These are phyloP conservation scores for Spatulosminthurus flaviceps DNA, from an alignment of 2,888 invertebrate species.

Conservation along the genomic window DNA sequence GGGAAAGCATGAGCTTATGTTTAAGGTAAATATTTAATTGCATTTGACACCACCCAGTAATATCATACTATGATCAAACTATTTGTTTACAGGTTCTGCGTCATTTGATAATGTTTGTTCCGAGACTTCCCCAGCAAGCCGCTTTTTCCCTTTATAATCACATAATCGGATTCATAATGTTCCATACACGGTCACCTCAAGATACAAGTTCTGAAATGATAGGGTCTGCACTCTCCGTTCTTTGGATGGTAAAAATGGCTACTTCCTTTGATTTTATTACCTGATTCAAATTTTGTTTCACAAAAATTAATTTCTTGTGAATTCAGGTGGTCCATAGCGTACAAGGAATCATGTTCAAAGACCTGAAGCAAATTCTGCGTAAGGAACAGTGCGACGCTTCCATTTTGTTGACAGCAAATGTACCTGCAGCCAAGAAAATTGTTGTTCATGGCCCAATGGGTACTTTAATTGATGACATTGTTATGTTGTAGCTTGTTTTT, in stretches of 20 bases:
- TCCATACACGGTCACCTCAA: slow-evolving; percentile 95
- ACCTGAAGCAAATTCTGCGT: slow-evolving; percentile 95
- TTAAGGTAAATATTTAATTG: slow-evolving; percentile 71
- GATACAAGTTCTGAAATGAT: slow-evolving; percentile 95
- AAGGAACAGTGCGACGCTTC: slow-evolving; percentile 99
- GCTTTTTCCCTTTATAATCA: slow-evolving; percentile 99
- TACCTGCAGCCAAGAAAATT: slow-evolving; percentile 98
- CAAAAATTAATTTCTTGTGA: too few relatives aligned
- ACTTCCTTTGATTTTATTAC: too few relatives aligned
- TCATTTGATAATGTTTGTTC: slow-evolving; percentile 91
- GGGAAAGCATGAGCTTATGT: slow-evolving; percentile 93
- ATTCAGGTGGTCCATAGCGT: slow-evolving; percentile 93
- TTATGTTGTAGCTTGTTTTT: too few relatives aligned
- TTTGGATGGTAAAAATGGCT: slow-evolving; percentile 91
- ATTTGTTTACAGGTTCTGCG: slow-evolving; percentile 72
- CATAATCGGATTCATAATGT: slow-evolving; percentile 99
- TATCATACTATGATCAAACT: background rate
- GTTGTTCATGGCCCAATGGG: slow-evolving; percentile 92
- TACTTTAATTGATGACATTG: slow-evolving; percentile 62
- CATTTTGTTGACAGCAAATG: slow-evolving; percentile 95
- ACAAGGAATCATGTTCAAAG: slow-evolving; percentile 99
- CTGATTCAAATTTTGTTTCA: too few relatives aligned
- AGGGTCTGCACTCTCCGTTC: slow-evolving; percentile 90
- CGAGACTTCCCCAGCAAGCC: slow-evolving; percentile 93
- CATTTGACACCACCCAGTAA: slow-evolving; percentile 50